A percentile compares a stretch with the other conserved stretches of the same genome.
Evolutionary conservation across 2,797 vertebrate genomes (phyloP).

Genomic region (Falco rusticolus): DNA sequence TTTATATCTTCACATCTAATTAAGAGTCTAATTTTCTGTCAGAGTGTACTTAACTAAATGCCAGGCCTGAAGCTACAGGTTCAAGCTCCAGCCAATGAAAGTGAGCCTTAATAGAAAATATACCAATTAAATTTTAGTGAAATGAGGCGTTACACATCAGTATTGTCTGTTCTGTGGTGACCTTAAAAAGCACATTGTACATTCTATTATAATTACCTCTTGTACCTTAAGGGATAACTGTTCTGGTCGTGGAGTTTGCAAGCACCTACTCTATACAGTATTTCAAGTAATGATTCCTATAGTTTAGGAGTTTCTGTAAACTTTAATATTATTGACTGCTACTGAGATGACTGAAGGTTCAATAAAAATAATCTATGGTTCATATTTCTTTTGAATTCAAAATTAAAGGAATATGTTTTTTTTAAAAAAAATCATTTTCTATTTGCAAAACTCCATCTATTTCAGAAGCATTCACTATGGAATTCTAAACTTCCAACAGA

Average conservation of each 20-base stretch:
- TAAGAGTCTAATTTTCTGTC: not conserved
- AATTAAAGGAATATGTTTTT: not conserved
- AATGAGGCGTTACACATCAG: not conserved
- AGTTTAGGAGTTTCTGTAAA: not conserved
- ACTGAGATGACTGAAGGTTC: not conserved
- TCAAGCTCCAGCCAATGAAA: not conserved
- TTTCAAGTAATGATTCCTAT: not conserved
- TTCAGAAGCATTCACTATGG: not conserved
- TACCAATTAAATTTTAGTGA: not conserved
- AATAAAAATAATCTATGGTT: not conserved
- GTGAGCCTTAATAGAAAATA: not conserved
- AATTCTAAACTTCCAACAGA: not conserved
- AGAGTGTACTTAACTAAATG: not conserved
- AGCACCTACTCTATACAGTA: not conserved
- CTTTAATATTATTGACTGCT: not conserved
- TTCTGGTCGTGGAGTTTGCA: not conserved
- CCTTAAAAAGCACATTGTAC: not conserved
- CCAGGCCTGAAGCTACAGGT: not conserved
- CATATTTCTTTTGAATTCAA: not conserved
- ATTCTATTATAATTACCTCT: not conserved
- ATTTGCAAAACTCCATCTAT: not conserved
- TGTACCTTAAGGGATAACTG: not conserved
- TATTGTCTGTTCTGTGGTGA: not conserved
- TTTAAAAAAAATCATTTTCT: not conserved
- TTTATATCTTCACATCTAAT: not conserved